Base-by-base conservation (phyloP, 2,113 vertebrate species). In the Delphinus delphis region DNA sequence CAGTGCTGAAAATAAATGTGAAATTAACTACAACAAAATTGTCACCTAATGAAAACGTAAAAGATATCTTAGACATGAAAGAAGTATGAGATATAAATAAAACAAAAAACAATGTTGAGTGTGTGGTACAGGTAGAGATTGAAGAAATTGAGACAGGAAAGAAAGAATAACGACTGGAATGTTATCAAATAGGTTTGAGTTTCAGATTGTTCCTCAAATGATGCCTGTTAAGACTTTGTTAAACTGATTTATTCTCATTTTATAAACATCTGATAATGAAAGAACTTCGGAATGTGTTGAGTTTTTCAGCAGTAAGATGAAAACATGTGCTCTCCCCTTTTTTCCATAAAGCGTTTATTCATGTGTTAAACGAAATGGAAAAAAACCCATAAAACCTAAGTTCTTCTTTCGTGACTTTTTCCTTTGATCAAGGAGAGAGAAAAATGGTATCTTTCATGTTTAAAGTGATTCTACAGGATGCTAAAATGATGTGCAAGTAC, bases 191-290 rank as follows among this genome's bases (percentile, higher is more conserved):
- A 74, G 67, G 6, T 74, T 25, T 63, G 44, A 62, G 20, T 93
- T 97, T 88, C 38, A 79, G 33, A 80, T 82, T 17, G 81, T 86
- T 50, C 31, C 50, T 71, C 74, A 94, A 74, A 41, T 26, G 71
- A 91, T 44, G 81, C 55, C 71, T 93, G 77, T 81, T 33, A 93
- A 89, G 79, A 50, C 36, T 73, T 83, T 44, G 53, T 65, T 90
- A 82, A 96, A 85, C 36, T 67, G 36, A 94, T 84, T 91, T 93
- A 63, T 58, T 80, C 58, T 38, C 77, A 58, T 80, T 80, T 80
- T 36, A n/a, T 23, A 80, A 55, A 80, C 81, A 73, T 88, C 71
- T 93, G 88, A 88, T 96, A 86, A 92, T 74, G 76, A 88, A 84
- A 77, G 74, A 93, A 92, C 5, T 47, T 96, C n/a, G 71, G 38